phyloP scores from a whole-genome alignment of 2,888 invertebrate species.

The Cephalotes varians region DNA sequence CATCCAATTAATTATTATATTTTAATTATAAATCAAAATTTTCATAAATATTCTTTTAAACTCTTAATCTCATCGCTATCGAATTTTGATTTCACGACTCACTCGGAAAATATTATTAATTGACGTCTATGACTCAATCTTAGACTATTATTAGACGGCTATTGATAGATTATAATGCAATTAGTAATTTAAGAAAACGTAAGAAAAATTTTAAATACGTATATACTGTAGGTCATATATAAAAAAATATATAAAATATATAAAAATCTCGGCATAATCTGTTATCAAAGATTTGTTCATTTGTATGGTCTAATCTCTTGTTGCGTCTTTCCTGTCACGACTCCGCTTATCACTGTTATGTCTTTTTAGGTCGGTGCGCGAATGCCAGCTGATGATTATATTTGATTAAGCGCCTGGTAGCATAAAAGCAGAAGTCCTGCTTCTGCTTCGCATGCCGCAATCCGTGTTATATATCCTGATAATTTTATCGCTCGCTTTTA shows the following conservation, averaged over 20 bases:
- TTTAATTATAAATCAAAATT: not conserved
- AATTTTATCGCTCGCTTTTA: constrained; percentile 28
- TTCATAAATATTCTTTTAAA: not conserved
- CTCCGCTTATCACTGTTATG: constrained; percentile 28
- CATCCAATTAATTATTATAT: not conserved
- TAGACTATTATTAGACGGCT: not conserved
- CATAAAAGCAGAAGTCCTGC: not conserved
- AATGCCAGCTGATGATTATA: constrained; percentile 6
- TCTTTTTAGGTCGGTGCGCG: constrained; percentile 14
- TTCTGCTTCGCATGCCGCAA: constrained; percentile 16
- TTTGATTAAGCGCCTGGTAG: constrained; percentile 16
- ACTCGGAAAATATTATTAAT: not conserved
- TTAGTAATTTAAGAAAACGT: not conserved
- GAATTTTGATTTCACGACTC: not conserved
- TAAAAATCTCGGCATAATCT: not conserved
- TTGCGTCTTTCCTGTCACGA: not conserved
- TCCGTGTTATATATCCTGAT: not conserved
- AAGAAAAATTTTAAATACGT: too few species aligned
- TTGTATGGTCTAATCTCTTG: not conserved
- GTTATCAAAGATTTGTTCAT: constrained; percentile 9
- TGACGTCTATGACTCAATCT: not conserved
- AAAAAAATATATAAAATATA: too few species aligned
- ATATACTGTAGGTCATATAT: not conserved
- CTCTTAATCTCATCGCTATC: not conserved
- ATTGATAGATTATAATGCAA: not conserved